phyloP scores from a whole-genome alignment of 2,888 invertebrate genomes.

The Ichneumoninae sp. region DNA sequence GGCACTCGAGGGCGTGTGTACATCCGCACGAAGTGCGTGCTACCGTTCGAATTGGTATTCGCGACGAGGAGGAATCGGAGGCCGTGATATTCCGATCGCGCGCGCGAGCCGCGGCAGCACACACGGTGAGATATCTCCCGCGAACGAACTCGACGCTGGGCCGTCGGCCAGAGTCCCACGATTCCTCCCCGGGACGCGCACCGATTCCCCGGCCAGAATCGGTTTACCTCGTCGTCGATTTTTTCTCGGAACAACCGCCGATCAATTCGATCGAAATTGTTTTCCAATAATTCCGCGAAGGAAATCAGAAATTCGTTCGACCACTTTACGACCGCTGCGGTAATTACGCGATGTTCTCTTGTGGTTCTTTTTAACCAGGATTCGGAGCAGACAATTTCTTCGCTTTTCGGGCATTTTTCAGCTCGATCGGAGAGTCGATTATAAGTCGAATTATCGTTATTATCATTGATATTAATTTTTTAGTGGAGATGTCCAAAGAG shows the following conservation, averaged over 20 bases:
- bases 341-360: neutral
- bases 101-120: slow-evolving; percentile 27
- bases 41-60: slow-evolving; percentile 68
- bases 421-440: neutral
- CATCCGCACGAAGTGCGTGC: slow-evolving; percentile 39
- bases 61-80: slow-evolving; percentile 48
- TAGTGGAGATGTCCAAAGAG: no score
- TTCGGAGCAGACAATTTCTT: no score
- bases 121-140: neutral
- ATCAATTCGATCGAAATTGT: slow-evolving; percentile 34
- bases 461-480: no score
- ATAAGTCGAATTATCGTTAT: no score
- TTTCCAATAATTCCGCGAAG: neutral
- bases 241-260: slow-evolving; percentile 33
- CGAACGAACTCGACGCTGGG: slow-evolving; percentile 23
- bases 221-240: slow-evolving; percentile 33
- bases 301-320: neutral
- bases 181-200: slow-evolving; percentile 25
- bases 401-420: neutral
- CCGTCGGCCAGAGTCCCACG: slow-evolving; percentile 55
- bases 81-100: slow-evolving; percentile 59
- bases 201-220: slow-evolving; percentile 23
- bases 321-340: neutral
- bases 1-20: slow-evolving; percentile 26
- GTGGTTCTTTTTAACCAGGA: neutral